These are phyloP conservation scores for Falco columbarius DNA, from an alignment of 2,797 vertebrate species.

Conservation along the genomic window DNA sequence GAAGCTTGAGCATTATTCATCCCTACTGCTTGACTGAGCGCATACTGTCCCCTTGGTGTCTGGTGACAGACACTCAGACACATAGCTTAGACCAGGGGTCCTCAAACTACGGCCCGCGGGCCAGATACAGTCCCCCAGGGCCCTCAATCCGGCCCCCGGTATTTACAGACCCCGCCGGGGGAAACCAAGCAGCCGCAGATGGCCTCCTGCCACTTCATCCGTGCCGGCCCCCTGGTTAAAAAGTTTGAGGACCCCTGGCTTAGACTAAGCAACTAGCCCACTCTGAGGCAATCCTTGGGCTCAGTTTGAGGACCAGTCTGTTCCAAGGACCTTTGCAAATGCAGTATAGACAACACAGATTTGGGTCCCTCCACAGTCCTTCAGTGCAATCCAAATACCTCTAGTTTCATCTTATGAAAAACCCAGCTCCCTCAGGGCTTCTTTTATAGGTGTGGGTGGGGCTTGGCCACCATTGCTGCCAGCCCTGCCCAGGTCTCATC, in stretches of 20 bases:
- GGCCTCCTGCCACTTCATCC: no score
- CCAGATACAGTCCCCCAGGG: no score
- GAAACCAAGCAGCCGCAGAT: no score
- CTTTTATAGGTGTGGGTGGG: not conserved
- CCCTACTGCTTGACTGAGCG: not conserved
- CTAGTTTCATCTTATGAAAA: not conserved
- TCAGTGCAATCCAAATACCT: not conserved
- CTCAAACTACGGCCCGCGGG: no score
- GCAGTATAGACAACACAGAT: not conserved
- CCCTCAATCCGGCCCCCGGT: no score
- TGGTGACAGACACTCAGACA: not conserved
- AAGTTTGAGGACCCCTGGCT: no score
- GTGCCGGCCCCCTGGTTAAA: no score
- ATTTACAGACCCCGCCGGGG: no score
- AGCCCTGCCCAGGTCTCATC: not conserved
- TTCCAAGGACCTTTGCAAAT: not conserved
- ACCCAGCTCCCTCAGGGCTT: not conserved
- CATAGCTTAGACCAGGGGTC: not conserved
- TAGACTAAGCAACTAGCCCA: not conserved
- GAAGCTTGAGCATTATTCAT: not conserved
- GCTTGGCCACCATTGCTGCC: not conserved
- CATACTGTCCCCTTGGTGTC: not conserved
- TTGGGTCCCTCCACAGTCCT: not conserved
- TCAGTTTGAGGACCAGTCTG: not conserved
- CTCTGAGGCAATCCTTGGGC: not conserved